Conservation (phyloP, 2,797 vertebrate genomes). For the Pagetopsis macropterus region DNA sequence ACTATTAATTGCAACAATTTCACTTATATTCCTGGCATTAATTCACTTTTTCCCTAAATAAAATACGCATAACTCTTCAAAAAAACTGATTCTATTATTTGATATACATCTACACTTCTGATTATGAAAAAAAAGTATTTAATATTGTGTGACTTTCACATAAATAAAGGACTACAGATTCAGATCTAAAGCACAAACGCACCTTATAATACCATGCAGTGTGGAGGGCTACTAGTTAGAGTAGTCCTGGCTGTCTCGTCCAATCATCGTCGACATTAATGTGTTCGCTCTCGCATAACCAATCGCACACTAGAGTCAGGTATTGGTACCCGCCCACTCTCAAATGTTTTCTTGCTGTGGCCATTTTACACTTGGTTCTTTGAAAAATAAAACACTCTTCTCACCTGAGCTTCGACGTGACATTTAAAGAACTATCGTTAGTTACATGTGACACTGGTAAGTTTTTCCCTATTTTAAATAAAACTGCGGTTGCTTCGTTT, state of each 20-base stretch:
- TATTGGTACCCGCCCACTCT: slow-evolving; percentile 41
- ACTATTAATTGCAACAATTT: slow-evolving; percentile 24
- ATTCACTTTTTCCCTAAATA: slow-evolving; percentile 40
- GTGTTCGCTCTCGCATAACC: slow-evolving; percentile 20
- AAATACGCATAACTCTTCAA: slow-evolving; percentile 20
- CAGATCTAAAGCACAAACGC: not conserved
- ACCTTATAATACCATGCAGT: not conserved
- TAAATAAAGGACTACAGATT: no score
- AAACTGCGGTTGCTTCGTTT: not conserved
- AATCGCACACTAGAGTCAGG: slow-evolving; percentile 51
- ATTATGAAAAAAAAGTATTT: no score
- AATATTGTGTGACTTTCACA: no score
- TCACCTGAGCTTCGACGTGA: slow-evolving; percentile 16
- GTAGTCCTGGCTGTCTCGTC: slow-evolving; percentile 32
- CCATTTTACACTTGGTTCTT: slow-evolving; percentile 76
- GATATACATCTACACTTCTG: not conserved
- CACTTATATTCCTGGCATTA: slow-evolving; percentile 36
- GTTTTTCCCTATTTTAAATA: slow-evolving; percentile 20
- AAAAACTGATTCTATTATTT: slow-evolving; percentile 3
- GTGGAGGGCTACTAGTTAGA: not conserved
- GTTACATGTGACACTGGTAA: slow-evolving; percentile 54
- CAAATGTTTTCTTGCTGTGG: slow-evolving; percentile 67
- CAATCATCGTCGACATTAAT: slow-evolving; percentile 53
- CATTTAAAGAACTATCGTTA: not conserved
- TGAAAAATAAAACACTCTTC: slow-evolving; percentile 35